These are phyloP conservation scores for Chelonus formosanus DNA, from an alignment of 2,888 invertebrate species.

Conservation along the genomic window DNA sequence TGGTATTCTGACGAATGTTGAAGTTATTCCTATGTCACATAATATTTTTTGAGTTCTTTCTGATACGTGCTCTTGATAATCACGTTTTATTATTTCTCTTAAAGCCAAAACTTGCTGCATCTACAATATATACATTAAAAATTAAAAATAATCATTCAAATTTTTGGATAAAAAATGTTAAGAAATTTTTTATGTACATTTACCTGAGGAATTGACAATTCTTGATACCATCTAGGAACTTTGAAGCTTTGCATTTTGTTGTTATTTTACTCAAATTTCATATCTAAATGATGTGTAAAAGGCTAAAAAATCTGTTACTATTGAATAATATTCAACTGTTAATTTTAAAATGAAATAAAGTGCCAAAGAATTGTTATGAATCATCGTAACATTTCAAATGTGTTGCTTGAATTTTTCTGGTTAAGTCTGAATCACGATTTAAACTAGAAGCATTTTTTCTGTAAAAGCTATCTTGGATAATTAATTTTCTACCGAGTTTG, in stretches of 20 bases:
- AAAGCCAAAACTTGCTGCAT: constrained; percentile 50
- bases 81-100: constrained; percentile 49
- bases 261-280: constrained; percentile 4
- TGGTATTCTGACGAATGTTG: constrained; percentile 48
- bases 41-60: constrained; percentile 49
- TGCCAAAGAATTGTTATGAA: no score
- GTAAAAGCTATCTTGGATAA: constrained; percentile 51
- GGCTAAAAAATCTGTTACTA: constrained; percentile 1
- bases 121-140: constrained; percentile 38
- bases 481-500: constrained; percentile 42
- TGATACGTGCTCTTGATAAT: constrained; percentile 53
- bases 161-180: no score
- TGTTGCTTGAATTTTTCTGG: not conserved
- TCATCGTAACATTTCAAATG: no score
- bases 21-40: constrained; percentile 53
- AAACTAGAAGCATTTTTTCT: constrained; percentile 50
- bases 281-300: no score
- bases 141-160: no score
- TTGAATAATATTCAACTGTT: constrained; percentile 12
- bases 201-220: constrained; percentile 52
- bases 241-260: constrained; percentile 25
- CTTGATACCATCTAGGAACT: constrained; percentile 53
- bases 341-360: not conserved
- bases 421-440: constrained; percentile 43
- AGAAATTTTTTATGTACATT: not conserved